A percentile compares a stretch with the other conserved stretches of the same genome.
These are phyloP conservation scores for Microtus ochrogaster DNA, from an alignment of 2,113 vertebrate genomes.

Conservation along the genomic window DNA sequence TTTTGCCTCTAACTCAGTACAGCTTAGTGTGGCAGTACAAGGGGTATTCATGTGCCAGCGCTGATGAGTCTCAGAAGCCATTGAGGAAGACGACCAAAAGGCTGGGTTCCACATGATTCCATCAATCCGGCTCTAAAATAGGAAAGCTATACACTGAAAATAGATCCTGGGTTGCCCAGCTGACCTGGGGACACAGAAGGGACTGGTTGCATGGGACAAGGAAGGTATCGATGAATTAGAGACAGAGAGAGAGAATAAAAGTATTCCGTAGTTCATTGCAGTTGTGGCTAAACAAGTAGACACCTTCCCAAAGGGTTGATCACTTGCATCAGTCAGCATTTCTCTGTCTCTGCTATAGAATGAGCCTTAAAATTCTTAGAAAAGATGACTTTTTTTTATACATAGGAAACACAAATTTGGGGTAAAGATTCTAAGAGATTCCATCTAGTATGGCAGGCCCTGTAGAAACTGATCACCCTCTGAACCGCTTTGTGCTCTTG, in stretches of 20 bases:
- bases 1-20: neutral
- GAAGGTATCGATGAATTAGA: neutral
- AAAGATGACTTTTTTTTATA: neutral
- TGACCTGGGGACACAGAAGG: neutral
- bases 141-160: neutral
- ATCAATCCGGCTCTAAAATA: neutral
- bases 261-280: neutral
- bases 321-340: neutral
- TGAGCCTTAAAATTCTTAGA: neutral
- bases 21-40: neutral
- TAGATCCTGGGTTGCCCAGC: neutral
- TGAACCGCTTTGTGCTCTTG: neutral
- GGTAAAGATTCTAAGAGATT: slow-evolving; percentile 1
- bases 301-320: neutral
- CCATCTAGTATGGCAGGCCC: neutral
- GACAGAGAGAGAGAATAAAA: no score
- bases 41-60: no score
- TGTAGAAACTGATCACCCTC: neutral
- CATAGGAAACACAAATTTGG: neutral
- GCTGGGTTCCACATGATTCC: neutral
- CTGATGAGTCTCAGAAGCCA: neutral
- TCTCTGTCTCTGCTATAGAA: neutral
- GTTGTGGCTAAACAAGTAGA: neutral
- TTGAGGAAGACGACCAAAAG: neutral
- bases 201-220: neutral